phyloP scores from a whole-genome alignment of 2,888 invertebrate species.

The Drosophila nr. perissopoda region DNA sequence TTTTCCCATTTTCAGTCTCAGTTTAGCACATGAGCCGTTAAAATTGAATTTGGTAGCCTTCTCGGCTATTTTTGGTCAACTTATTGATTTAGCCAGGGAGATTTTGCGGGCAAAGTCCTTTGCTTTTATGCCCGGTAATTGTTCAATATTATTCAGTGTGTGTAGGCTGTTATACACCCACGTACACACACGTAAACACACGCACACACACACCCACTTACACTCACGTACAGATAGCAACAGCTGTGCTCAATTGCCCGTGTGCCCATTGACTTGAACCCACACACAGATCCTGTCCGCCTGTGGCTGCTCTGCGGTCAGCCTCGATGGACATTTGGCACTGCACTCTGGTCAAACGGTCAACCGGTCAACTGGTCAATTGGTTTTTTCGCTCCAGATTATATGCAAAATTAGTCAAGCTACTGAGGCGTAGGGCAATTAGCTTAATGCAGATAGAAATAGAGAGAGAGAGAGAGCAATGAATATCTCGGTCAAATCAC shows the following conservation, averaged over 20 bases:
- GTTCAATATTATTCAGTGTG: constrained; percentile 48
- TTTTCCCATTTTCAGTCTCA: constrained; percentile 44
- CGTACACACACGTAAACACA: constrained; percentile 18
- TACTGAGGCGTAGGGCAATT: constrained; percentile 61
- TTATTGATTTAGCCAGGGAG: constrained; percentile 57
- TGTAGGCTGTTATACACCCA: constrained; percentile 31
- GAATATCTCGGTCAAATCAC: constrained; percentile 42
- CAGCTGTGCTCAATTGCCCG: constrained; percentile 76
- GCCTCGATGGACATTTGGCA: constrained; percentile 45
- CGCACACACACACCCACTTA: constrained; percentile 2
- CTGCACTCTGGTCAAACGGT: constrained; percentile 31
- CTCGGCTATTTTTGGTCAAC: constrained; percentile 51
- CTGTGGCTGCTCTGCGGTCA: constrained; percentile 54
- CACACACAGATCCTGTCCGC: constrained; percentile 39
- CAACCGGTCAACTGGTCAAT: constrained; percentile 36
- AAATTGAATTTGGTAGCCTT: constrained; percentile 60
- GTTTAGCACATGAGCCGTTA: constrained; percentile 29
- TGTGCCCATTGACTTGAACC: constrained; percentile 67
- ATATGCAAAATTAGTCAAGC: constrained; percentile 74
- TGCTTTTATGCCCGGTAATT: constrained; percentile 53
- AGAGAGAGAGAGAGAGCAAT: background rate
- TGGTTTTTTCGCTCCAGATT: constrained; percentile 53
- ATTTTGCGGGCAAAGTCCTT: constrained; percentile 23
- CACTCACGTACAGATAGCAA: constrained; percentile 31
- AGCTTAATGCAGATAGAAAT: constrained; percentile 41